These are phyloP conservation scores for Hydraecia micacea DNA, from an alignment of 2,888 invertebrate genomes.

Conservation along the genomic window DNA sequence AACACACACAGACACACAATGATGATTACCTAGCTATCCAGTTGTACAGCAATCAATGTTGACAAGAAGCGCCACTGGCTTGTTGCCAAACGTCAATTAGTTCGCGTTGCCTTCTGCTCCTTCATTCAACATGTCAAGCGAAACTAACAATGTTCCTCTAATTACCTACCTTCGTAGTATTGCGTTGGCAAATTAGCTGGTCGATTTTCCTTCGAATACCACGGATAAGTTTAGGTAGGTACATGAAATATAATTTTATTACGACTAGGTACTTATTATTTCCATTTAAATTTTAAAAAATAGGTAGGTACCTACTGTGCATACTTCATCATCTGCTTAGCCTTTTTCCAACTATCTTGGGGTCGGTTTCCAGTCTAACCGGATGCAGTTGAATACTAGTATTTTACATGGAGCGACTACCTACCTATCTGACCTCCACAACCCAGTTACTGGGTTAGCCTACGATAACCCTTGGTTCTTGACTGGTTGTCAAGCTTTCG, in stretches of 20 bases:
- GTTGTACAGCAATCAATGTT: slow-evolving; percentile 31
- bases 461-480: no score
- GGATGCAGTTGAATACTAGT: no score
- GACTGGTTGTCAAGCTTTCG: no score
- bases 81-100: slow-evolving; percentile 63
- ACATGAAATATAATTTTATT: no score
- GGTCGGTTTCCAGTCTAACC: no score
- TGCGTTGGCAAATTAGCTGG: not conserved
- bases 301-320: no score
- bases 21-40: slow-evolving; percentile 14
- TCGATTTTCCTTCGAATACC: not conserved
- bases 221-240: not conserved
- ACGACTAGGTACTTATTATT: not conserved
- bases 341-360: no score
- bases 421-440: no score
- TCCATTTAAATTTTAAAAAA: no score
- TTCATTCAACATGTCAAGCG: slow-evolving; percentile 28
- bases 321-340: no score
- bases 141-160: slow-evolving; percentile 18
- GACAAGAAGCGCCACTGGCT: slow-evolving; percentile 58
- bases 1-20: not conserved
- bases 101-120: not conserved
- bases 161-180: not conserved
- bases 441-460: no score
- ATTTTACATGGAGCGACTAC: no score